phyloP scores from a whole-genome alignment of 1,140 invertebrate genomes.

The Ladona fulva region DNA sequence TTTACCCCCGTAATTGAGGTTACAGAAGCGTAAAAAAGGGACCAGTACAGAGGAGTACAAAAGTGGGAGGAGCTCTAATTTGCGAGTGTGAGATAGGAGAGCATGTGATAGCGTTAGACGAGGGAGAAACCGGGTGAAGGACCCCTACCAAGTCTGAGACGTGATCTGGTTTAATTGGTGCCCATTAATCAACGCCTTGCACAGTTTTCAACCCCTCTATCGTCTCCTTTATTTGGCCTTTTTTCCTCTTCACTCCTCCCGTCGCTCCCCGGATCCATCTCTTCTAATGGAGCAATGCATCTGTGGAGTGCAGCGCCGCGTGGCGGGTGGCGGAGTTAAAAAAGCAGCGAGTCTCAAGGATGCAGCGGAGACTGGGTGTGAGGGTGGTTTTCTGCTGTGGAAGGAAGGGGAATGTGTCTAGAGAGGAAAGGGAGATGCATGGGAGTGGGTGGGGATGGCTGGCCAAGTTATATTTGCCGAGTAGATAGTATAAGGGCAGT shows the following conservation, averaged over 20 bases:
- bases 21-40: not conserved
- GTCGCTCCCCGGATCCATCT: not conserved
- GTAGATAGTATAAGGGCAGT: no score
- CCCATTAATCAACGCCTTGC: not conserved
- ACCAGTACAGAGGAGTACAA: not conserved
- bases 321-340: not conserved
- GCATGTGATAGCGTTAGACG: not conserved
- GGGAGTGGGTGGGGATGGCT: not conserved
- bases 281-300: not conserved
- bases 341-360: not conserved
- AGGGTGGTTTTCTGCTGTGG: not conserved
- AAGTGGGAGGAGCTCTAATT: not conserved
- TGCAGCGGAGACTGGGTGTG: no score
- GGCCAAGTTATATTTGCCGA: no score
- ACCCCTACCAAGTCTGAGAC: not conserved
- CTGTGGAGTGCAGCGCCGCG: not conserved
- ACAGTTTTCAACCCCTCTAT: not conserved
- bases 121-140: not conserved
- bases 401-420: not conserved
- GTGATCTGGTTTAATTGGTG: not conserved
- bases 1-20: no score
- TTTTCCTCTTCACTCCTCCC: not conserved
- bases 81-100: not conserved
- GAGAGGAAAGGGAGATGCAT: not conserved
- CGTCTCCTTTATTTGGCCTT: not conserved